These are phyloP conservation scores for Theretra japonica DNA, from an alignment of 2,888 invertebrate species.

Conservation along the genomic window DNA sequence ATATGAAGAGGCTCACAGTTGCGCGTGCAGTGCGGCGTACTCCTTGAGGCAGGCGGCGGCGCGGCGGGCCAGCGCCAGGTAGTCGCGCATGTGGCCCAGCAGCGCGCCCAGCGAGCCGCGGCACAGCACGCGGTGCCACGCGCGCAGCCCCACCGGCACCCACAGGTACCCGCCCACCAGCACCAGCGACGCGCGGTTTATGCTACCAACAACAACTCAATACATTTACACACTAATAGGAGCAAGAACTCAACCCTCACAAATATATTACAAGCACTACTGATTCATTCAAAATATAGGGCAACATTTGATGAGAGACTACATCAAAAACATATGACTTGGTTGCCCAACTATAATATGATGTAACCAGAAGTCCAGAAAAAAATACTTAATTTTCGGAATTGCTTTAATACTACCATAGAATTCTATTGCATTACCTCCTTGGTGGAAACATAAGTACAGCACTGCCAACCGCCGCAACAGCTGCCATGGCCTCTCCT, in stretches of 20 bases:
- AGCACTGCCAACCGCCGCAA: slow-evolving; percentile 45
- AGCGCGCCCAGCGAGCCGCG: slow-evolving; percentile 53
- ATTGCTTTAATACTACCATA: no score
- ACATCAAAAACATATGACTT: no score
- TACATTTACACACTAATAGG: no score
- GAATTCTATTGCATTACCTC: slow-evolving; percentile 53
- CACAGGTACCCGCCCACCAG: slow-evolving; percentile 54
- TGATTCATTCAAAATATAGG: no score
- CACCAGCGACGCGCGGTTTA: slow-evolving; percentile 51
- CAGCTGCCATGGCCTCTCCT: slow-evolving; percentile 57
- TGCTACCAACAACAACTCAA: slow-evolving; percentile 43
- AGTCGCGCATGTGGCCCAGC: slow-evolving; percentile 63
- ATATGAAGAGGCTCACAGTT: slow-evolving; percentile 62
- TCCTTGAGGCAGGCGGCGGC: slow-evolving; percentile 75
- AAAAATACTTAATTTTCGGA: no score
- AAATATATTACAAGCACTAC: no score
- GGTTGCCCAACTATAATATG: no score
- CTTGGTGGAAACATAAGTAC: slow-evolving; percentile 59
- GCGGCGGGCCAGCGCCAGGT: slow-evolving; percentile 67
- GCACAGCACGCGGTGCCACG: slow-evolving; percentile 53
- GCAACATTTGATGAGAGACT: no score
- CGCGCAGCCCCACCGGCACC: slow-evolving; percentile 54
- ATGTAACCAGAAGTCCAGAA: no score
- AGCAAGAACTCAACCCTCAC: not conserved
- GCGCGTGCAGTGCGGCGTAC: slow-evolving; percentile 60